Base-by-base conservation (phyloP, 2,797 vertebrate genomes). In the Enteromius anoplus region DNA sequence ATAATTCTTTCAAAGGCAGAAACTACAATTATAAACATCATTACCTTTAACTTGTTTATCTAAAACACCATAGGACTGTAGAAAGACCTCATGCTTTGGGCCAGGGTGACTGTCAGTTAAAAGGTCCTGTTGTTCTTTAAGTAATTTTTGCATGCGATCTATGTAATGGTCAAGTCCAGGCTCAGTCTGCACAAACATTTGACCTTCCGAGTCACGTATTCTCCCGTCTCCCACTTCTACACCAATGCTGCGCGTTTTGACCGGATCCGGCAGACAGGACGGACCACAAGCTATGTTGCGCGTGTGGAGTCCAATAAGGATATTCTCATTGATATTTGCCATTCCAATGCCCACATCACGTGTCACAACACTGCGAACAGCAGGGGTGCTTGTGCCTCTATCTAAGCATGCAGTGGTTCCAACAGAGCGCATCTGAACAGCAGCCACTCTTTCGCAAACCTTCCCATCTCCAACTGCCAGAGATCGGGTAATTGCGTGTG, bases 221-320 rank as follows among this genome's bases (percentile, higher is more conserved):
- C 87, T 91, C 23, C 96, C 96, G 0, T 94, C 95, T 1, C 94
- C 94, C 0, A 94, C 88, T 29, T 94, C 95, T n/a, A 97, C 95
- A 0, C 96, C 97, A 0, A 99, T 89, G 47, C 95, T 98, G 88
- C 96, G 95, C 2, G 95, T 96, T 86, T 93, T 93, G 29, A 90
- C 7, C 6, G 96, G 95, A 85, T 95, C 93, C 2, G 93, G 93
- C 14, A 93, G 88, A 82, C 88, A 90, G 0, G 94, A 95, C 0
- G 97, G 95, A 60, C 98, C 98, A 1, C 97, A 99, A 0, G 97
- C 97, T 88, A 99, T 99, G 89, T 96, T 98, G 78, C 96, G 93
- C 75, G 96, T 97, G 91, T 96, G 97, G 62, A 99, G 90, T 40
- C 97, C 98, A 65, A 99, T 92, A 66, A 99, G 90, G 73, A 96